Percentiles rank a stretch among this genome's conserved stretches.
Conservation (phyloP, 2,113 vertebrate genomes). For the Ochotona princeps region DNA sequence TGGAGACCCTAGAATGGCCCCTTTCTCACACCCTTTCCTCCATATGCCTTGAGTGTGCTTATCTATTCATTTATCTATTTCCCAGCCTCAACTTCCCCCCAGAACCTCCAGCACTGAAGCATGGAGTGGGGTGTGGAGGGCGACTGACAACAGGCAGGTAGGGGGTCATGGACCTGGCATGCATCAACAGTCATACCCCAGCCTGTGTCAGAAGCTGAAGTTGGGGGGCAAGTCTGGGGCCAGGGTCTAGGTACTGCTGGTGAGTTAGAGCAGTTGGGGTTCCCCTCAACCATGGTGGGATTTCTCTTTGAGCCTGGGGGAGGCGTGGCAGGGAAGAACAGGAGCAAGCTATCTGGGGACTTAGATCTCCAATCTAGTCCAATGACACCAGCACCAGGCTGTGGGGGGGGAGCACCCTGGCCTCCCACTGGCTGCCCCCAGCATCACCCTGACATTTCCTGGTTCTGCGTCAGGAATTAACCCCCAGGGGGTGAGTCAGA, state of each 20-base stretch:
- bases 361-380: too few relatives aligned
- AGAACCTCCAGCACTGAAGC: not conserved
- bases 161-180: not conserved
- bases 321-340: not conserved
- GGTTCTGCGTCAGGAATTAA: constrained; percentile 44
- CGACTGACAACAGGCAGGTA: not conserved
- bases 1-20: too few relatives aligned
- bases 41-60: fast-evolving
- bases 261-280: not conserved
- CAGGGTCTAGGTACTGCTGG: too few relatives aligned
- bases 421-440: not conserved
- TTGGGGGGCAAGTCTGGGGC: not conserved
- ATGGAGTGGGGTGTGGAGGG: too few relatives aligned
- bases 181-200: not conserved
- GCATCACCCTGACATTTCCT: constrained; percentile 56
- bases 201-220: not conserved
- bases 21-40: not conserved
- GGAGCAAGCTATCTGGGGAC: too few relatives aligned
- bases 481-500: constrained; percentile 70
- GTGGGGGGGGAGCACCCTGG: not conserved
- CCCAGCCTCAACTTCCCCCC: not conserved
- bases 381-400: too few relatives aligned
- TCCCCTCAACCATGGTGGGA: not conserved
- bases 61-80: not conserved
- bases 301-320: not conserved